Conservation (phyloP, 2,113 vertebrate genomes). For the Psilopogon haemacephalus region DNA sequence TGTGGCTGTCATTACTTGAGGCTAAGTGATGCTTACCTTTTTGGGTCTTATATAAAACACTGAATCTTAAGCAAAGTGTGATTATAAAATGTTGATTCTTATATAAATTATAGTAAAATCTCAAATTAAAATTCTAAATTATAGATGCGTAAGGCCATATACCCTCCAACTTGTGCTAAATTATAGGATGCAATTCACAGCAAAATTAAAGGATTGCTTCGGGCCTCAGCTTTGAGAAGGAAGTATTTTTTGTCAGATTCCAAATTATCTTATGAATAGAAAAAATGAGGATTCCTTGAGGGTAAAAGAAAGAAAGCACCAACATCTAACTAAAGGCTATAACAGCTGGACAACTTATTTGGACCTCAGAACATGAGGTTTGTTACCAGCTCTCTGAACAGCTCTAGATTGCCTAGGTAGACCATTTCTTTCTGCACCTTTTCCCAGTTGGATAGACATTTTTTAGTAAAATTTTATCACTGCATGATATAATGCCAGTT, state of each 20-base stretch:
- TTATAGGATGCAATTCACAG: not conserved
- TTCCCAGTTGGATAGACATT: not conserved
- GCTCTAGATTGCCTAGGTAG: not conserved
- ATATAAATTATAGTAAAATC: not conserved
- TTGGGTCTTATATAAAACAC: not conserved
- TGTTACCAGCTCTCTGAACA: not conserved
- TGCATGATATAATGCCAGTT: not conserved
- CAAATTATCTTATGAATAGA: not conserved
- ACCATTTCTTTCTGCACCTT: not conserved
- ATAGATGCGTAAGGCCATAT: not conserved
- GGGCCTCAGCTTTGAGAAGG: not conserved
- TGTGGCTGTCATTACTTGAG: not conserved
- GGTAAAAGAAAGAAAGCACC: not conserved
- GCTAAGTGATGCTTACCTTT: not conserved
- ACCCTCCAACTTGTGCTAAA: not conserved
- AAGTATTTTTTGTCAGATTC: not conserved
- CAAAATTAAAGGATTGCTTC: not conserved
- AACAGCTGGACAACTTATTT: not conserved
- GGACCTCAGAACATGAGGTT: not conserved
- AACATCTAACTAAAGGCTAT: not conserved
- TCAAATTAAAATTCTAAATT: not conserved
- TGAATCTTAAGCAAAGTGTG: not conserved
- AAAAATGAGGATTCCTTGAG: not conserved
- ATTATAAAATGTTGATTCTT: not conserved
- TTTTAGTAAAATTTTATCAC: not conserved